Conservation (phyloP, 2,797 vertebrate genomes). For the Okamejei kenojei region DNA sequence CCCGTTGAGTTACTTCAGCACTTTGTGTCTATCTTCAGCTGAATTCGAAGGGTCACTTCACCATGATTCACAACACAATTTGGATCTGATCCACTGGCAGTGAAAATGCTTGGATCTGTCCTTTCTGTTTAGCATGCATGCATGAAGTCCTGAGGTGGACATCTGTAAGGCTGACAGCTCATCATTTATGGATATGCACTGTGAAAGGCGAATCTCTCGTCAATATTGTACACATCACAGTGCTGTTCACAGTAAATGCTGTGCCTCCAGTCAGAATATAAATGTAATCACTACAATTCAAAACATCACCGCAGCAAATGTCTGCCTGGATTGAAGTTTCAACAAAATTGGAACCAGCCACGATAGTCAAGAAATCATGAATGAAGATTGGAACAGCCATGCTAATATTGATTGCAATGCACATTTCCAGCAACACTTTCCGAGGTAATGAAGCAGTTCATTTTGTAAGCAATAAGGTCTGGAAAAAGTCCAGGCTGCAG, state of each 20-base stretch:
- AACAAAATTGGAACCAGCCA: not conserved
- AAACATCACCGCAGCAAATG: not conserved
- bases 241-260: not conserved
- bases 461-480: not conserved
- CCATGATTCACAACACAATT: no score
- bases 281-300: not conserved
- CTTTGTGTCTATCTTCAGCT: no score
- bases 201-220: not conserved
- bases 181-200: no score
- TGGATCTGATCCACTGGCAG: no score
- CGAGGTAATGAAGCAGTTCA: not conserved
- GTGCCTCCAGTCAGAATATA: no score
- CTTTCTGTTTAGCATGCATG: no score
- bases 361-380: not conserved
- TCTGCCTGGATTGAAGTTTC: no score
- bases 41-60: no score
- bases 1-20: no score
- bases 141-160: no score
- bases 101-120: no score
- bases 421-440: not conserved
- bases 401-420: not conserved
- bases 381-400: constrained; percentile 3
- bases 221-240: not conserved
- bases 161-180: no score
- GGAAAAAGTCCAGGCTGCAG: not conserved